Percentiles rank a stretch among this genome's conserved stretches.
Conservation (phyloP, 2,888 invertebrate species). For the Cosmia pyralina region DNA sequence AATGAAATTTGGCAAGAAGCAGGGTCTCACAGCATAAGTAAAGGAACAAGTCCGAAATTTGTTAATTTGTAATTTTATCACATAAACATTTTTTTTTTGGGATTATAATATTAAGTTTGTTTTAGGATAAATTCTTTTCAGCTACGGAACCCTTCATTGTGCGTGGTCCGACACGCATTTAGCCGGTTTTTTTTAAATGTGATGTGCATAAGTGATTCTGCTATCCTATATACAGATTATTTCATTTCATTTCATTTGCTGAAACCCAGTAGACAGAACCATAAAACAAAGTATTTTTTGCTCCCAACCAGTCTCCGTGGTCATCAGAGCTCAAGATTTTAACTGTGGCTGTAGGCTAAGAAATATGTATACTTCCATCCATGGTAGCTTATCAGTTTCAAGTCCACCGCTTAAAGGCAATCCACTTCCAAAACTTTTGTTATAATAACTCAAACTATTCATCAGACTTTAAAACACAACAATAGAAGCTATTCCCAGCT, state of each 20-base stretch:
- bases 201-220: too few relatives aligned
- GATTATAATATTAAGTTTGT: too few relatives aligned
- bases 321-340: not conserved
- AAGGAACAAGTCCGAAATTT: too few relatives aligned
- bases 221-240: too few relatives aligned
- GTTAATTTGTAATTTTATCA: too few relatives aligned
- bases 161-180: too few relatives aligned
- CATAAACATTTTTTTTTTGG: too few relatives aligned
- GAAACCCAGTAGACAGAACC: not conserved
- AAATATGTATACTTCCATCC: not conserved
- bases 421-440: not conserved
- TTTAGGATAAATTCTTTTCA: too few relatives aligned
- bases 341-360: not conserved
- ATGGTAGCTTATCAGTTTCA: not conserved
- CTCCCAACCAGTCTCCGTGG: not conserved
- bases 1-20: too few relatives aligned
- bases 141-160: too few relatives aligned
- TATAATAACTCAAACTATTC: conserved; percentile 58
- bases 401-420: conserved; percentile 1
- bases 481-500: conserved; percentile 53
- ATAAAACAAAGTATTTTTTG: not conserved
- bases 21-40: too few relatives aligned
- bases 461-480: conserved; percentile 61
- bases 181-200: too few relatives aligned
- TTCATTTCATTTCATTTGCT: not conserved